Conservation (phyloP, 2,113 vertebrate species). For the Chaetodon trifascialis region DNA sequence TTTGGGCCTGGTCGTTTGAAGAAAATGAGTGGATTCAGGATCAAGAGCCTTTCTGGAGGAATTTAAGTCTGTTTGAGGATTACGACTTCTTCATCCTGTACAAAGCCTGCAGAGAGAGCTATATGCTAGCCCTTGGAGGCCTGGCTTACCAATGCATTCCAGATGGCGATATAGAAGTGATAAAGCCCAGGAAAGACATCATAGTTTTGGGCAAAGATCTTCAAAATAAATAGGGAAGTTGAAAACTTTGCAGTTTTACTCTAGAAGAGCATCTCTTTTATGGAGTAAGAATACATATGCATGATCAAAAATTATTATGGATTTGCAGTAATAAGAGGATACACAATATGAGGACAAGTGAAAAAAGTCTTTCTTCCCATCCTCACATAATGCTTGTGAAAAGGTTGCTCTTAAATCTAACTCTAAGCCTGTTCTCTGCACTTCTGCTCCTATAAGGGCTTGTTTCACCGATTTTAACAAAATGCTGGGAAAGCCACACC, state of each 20-base stretch:
- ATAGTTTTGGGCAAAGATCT: constrained; percentile 59
- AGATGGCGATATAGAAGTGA: constrained; percentile 61
- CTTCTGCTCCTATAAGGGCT: constrained; percentile 5
- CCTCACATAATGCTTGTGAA: neutral
- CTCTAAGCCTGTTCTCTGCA: constrained; percentile 9
- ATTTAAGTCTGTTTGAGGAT: constrained; percentile 84
- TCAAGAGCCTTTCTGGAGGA: constrained; percentile 84
- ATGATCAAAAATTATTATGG: constrained; percentile 1
- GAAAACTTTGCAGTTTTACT: constrained; percentile 59
- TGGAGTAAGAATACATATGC: constrained; percentile 14
- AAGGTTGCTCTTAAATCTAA: constrained; percentile 23
- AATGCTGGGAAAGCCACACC: constrained; percentile 50
- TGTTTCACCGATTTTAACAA: constrained; percentile 35
- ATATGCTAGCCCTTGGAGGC: constrained; percentile 71
- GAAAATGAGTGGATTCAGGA: constrained; percentile 84
- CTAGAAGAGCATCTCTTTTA: constrained; percentile 28
- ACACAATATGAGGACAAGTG: neutral
- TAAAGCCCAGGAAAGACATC: constrained; percentile 69
- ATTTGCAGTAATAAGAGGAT: neutral
- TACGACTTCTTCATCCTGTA: constrained; percentile 79
- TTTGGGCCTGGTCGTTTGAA: constrained; percentile 84
- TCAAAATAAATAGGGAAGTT: constrained; percentile 66
- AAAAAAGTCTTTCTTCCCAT: neutral
- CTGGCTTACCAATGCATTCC: constrained; percentile 62
- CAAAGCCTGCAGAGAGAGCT: constrained; percentile 76